Evolutionary conservation across 2,797 vertebrate species (phyloP).

Genomic region (Avahi laniger): DNA sequence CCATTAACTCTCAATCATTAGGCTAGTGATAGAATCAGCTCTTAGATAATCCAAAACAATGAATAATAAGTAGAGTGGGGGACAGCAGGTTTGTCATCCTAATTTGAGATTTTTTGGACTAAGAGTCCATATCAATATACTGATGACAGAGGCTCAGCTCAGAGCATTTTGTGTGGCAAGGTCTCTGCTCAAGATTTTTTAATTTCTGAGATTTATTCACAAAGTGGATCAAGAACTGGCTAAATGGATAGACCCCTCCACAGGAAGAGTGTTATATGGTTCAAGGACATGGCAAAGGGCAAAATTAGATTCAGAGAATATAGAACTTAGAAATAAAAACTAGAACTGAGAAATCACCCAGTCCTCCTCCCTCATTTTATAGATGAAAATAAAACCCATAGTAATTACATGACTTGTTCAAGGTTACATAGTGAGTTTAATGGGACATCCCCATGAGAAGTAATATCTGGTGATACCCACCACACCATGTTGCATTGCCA

Average conservation of each 20-base stretch:
- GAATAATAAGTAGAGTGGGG: not conserved
- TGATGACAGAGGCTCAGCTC: not conserved
- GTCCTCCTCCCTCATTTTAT: not conserved
- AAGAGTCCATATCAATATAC: not conserved
- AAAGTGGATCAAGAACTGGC: not conserved
- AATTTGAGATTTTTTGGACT: not conserved
- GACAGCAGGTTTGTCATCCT: slow-evolving; percentile 8
- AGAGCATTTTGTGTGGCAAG: not conserved
- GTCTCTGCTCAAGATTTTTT: not conserved
- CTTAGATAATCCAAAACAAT: not conserved
- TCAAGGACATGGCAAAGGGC: not conserved
- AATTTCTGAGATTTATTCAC: not conserved
- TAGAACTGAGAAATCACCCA: not conserved
- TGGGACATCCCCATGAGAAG: not conserved
- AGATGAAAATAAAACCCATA: not conserved
- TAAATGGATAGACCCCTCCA: not conserved
- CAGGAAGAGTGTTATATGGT: not conserved
- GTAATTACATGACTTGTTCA: not conserved
- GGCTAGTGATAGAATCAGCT: slow-evolving; percentile 21
- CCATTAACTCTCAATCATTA: slow-evolving; percentile 48
- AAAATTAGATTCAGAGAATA: not conserved
- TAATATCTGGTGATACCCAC: not conserved
- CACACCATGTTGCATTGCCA: not conserved
- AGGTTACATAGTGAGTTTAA: not conserved
- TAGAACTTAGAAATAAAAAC: not conserved